These are phyloP conservation scores for Chelonoidis abingdonii DNA, from an alignment of 2,113 vertebrate species.

Conservation along the genomic window DNA sequence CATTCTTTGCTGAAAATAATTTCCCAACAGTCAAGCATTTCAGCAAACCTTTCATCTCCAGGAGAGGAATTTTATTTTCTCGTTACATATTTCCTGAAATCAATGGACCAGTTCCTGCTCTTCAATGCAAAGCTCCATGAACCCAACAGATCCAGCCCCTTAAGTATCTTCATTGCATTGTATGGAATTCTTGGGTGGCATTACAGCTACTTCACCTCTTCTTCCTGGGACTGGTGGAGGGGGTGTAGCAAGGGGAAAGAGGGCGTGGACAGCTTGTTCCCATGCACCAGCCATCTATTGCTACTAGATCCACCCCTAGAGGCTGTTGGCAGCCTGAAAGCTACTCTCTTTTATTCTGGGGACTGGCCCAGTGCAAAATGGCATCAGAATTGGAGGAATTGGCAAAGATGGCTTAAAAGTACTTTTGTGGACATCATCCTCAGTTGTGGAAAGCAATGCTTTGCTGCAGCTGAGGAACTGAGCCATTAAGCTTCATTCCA, in stretches of 20 bases:
- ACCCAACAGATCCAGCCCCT: neutral
- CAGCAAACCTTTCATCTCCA: slow-evolving; percentile 39
- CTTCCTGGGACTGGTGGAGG: neutral
- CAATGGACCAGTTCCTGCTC: slow-evolving; percentile 40
- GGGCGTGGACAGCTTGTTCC: neutral
- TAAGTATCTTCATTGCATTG: neutral
- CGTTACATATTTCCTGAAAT: slow-evolving; percentile 28
- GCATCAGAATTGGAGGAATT: neutral
- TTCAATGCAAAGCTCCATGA: slow-evolving; percentile 27
- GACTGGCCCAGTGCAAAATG: neutral
- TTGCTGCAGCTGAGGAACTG: neutral
- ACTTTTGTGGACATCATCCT: neutral
- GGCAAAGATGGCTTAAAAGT: neutral
- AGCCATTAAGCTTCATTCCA: neutral
- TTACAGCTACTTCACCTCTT: neutral
- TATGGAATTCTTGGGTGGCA: neutral
- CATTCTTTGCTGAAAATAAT: slow-evolving; percentile 56
- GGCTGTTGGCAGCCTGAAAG: neutral
- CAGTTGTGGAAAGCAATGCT: neutral
- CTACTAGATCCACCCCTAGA: neutral
- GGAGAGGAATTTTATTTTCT: slow-evolving; percentile 16
- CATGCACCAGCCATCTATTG: neutral
- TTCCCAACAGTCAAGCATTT: slow-evolving; percentile 49
- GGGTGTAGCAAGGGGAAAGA: neutral
- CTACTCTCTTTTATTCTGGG: neutral